Base-by-base conservation (phyloP, 2,888 invertebrate species). In the Empis livida region DNA sequence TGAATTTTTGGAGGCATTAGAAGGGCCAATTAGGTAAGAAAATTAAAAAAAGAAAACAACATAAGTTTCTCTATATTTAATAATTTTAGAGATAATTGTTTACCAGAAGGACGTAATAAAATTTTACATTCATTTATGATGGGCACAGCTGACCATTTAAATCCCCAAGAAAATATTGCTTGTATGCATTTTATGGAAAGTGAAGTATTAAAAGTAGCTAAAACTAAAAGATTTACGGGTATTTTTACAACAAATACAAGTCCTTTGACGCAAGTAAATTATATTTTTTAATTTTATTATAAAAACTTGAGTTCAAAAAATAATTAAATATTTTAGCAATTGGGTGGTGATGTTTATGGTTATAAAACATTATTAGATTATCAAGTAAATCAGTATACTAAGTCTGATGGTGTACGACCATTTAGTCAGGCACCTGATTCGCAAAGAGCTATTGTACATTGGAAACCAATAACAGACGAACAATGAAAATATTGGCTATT, bases 221-320 rank as follows among this genome's bases (percentile, higher is more conserved):
- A 73, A 48, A 71, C 73, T 2, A 75, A 78, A 46, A 68, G 76
- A 9, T 91, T 83, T 63, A 69, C 70, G 1, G 89, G 88, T 0
- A 82, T 91, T 23, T 80, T 91, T 54, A 89, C 91, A 2, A 89
- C 89, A 4, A 91, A 91, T 62, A 89, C 90, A 20, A 90, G 82
- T 59, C 86, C 89, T 0, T 71, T 91, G n/a, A 91, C 91, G 23
- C 86, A 86, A 78, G 87, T 87, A 71, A 8, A 41, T 23, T 10
- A 27, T 13, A 15, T 14, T 35, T 10, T n/a, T 23, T 30, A 30
- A 13, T n/a, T 16, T 43, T 14, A 2, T n/a, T n/a, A n/a, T n/a
- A n/a, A n/a, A n/a, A n/a, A n/a, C n/a, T n/a, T n/a, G n/a, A n/a
- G n/a, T n/a, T n/a, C n/a, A n/a, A n/a, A n/a, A n/a, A n/a, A n/a